phyloP scores from a whole-genome alignment of 1,140 invertebrate genomes.

The Vanessa tameamea region DNA sequence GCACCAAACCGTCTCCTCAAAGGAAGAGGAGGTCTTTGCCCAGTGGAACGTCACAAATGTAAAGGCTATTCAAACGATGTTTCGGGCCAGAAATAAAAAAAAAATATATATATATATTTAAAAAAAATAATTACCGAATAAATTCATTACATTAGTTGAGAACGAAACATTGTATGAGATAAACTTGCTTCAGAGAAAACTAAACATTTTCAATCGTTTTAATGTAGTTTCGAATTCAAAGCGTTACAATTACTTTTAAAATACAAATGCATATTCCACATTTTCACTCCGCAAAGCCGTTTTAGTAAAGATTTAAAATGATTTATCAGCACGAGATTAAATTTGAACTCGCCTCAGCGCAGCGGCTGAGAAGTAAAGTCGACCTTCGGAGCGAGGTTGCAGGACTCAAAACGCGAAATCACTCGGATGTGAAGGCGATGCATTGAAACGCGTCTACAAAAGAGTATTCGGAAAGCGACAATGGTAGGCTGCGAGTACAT shows the following conservation, averaged over 20 bases:
- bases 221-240: slow-evolving; percentile 14
- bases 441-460: slow-evolving; percentile 33
- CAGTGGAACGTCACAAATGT: no score
- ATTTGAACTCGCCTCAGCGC: slow-evolving; percentile 11
- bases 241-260: slow-evolving; percentile 14
- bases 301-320: slow-evolving; percentile 28
- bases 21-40: no score
- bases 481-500: slow-evolving; percentile 32
- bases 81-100: no score
- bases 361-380: not conserved
- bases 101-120: no score
- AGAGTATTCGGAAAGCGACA: slow-evolving; percentile 33
- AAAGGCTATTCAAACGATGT: no score
- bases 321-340: slow-evolving; percentile 18
- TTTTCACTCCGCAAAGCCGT: slow-evolving; percentile 17
- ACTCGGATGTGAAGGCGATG: not conserved
- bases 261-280: slow-evolving; percentile 18
- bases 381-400: not conserved
- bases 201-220: slow-evolving; percentile 12
- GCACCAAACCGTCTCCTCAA: no score
- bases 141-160: not conserved
- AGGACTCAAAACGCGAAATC: not conserved
- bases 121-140: not conserved
- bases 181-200: not conserved
- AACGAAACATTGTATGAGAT: not conserved